Conservation (phyloP, 2,888 invertebrate genomes). For the Pogonocherus hispidulus region DNA sequence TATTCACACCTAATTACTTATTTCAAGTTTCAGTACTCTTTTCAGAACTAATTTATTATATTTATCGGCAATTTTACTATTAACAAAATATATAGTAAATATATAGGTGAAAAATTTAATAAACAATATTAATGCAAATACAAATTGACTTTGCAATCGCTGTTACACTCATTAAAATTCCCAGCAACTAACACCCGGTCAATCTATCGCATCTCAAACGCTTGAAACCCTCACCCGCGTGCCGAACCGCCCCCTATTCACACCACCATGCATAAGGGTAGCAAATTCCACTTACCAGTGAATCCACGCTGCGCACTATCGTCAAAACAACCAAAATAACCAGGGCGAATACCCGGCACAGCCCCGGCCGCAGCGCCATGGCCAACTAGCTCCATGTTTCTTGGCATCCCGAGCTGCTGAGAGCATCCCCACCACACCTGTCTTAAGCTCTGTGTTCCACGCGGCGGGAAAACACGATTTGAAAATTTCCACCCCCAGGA, state of each 20-base stretch:
- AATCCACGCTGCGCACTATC: slow-evolving; percentile 55
- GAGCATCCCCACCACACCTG: slow-evolving; percentile 58
- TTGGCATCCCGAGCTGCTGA: slow-evolving; percentile 57
- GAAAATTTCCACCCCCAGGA: slow-evolving; percentile 42
- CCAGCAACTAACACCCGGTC: too few relatives aligned
- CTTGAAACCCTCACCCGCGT: not conserved
- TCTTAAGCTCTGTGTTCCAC: slow-evolving; percentile 52
- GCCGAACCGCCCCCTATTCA: slow-evolving; percentile 24
- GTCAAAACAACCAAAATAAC: slow-evolving; percentile 58
- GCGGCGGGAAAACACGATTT: slow-evolving; percentile 43
- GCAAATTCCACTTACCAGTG: slow-evolving; percentile 57
- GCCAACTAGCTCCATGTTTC: slow-evolving; percentile 67
- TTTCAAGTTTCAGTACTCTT: too few relatives aligned
- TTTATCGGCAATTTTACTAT: too few relatives aligned
- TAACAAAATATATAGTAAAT: too few relatives aligned
- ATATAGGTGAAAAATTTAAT: too few relatives aligned
- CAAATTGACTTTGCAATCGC: too few relatives aligned
- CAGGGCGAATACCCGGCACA: slow-evolving; percentile 66
- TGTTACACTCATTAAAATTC: too few relatives aligned
- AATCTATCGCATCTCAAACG: not conserved
- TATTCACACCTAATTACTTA: too few relatives aligned
- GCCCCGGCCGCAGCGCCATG: slow-evolving; percentile 68
- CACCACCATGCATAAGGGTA: slow-evolving; percentile 37
- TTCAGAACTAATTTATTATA: too few relatives aligned
- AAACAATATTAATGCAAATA: too few relatives aligned